phyloP scores from a whole-genome alignment of 2,888 invertebrate genomes.

The Oithona nana region DNA sequence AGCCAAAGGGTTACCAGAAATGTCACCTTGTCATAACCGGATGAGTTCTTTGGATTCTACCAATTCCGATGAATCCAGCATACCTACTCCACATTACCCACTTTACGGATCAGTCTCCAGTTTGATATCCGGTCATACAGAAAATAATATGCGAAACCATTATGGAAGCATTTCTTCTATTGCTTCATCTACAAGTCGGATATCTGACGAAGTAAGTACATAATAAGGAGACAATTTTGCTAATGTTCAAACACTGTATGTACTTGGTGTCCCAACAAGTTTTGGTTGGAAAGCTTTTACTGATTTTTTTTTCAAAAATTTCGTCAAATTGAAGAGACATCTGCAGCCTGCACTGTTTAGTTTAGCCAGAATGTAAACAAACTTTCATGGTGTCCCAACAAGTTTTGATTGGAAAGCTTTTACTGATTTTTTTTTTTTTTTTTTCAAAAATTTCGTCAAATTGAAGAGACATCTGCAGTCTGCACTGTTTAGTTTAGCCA shows the following conservation, averaged over 20 bases:
- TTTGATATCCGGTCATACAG: slow-evolving; percentile 19
- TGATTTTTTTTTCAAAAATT: neutral
- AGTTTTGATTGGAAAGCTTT: too few species aligned
- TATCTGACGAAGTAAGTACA: slow-evolving; percentile 34
- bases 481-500: too few species aligned
- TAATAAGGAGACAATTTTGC: neutral
- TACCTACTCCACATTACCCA: slow-evolving; percentile 16
- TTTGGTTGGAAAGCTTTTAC: neutral
- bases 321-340: too few species aligned
- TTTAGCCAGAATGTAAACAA: too few species aligned
- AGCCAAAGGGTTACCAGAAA: slow-evolving; percentile 2
- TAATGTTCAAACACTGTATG: neutral
- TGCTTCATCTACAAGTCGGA: slow-evolving; percentile 37
- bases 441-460: too few species aligned
- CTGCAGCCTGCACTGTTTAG: too few species aligned
- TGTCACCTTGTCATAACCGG: slow-evolving; percentile 27
- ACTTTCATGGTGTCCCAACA: too few species aligned
- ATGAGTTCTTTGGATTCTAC: slow-evolving; percentile 38
- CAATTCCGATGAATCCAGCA: slow-evolving; percentile 30
- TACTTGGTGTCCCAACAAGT: too few species aligned
- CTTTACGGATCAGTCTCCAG: slow-evolving; percentile 21
- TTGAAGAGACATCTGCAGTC: too few species aligned
- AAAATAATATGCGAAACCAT: slow-evolving; percentile 26
- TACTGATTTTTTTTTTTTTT: too few species aligned
- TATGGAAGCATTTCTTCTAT: slow-evolving; percentile 39